Conservation (phyloP, 2,888 invertebrate genomes). For the Nemoura dubitans region DNA sequence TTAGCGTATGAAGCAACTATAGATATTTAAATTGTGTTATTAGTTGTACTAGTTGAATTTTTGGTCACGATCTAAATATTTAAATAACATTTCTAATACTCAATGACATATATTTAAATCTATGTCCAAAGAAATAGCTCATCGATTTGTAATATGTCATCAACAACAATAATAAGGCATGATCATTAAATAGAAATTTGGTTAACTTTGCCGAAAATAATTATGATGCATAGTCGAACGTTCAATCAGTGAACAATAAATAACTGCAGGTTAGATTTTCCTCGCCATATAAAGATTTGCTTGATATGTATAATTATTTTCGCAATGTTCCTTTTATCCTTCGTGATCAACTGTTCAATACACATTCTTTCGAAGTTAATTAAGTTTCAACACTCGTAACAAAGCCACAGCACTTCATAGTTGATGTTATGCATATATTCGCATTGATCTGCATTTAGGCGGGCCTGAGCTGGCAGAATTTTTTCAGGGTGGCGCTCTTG, state of each 20-base stretch:
- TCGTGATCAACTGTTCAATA: neutral
- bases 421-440: no score
- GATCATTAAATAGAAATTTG: neutral
- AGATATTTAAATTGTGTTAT: neutral
- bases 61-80: slow-evolving; percentile 1
- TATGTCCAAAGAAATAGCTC: neutral
- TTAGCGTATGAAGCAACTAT: neutral
- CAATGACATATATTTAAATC: neutral
- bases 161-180: neutral
- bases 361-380: neutral
- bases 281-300: neutral
- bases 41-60: neutral
- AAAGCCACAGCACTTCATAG: no score
- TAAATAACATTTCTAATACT: neutral
- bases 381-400: neutral
- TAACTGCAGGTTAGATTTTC: neutral
- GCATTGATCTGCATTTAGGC: no score
- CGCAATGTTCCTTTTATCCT: neutral
- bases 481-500: no score
- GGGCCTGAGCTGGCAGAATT: no score
- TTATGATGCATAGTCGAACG: neutral
- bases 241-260: neutral
- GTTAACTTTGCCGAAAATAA: neutral
- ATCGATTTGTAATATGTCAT: slow-evolving; percentile 5
- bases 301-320: neutral